phyloP scores from a whole-genome alignment of 2,113 vertebrate species.

The Oncorhynchus mykiss region DNA sequence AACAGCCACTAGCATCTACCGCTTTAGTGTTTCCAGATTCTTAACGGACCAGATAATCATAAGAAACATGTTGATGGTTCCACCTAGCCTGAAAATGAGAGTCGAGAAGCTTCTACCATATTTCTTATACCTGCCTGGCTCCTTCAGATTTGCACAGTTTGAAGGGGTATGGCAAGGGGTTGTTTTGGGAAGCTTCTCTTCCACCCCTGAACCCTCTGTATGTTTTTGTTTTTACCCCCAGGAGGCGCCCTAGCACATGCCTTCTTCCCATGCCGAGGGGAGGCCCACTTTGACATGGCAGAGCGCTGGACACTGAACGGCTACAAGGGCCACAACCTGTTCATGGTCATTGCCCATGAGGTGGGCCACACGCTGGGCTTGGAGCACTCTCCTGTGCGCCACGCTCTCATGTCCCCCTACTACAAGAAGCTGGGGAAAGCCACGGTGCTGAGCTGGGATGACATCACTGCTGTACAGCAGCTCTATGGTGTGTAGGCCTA shows the following conservation, averaged over 20 bases:
- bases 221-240: slow-evolving; percentile 42
- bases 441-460: slow-evolving; percentile 91
- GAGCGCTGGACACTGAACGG: slow-evolving; percentile 91
- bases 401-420: slow-evolving; percentile 94
- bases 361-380: slow-evolving; percentile 95
- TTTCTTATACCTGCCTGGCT: no score
- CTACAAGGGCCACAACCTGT: slow-evolving; percentile 91
- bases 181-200: neutral
- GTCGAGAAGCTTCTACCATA: no score
- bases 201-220: neutral
- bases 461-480: slow-evolving; percentile 88
- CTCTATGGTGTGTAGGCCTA: slow-evolving; percentile 80
- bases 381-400: slow-evolving; percentile 86
- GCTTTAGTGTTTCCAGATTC: no score
- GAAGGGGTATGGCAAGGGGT: no score
- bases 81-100: no score
- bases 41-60: no score
- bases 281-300: slow-evolving; percentile 91
- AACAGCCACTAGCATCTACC: no score
- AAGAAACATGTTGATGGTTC: no score
- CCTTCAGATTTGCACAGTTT: no score
- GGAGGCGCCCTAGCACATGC: slow-evolving; percentile 95
- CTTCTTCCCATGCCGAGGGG: slow-evolving; percentile 89
- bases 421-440: slow-evolving; percentile 90
- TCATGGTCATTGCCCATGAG: slow-evolving; percentile 92